Base-by-base conservation (phyloP, 2,888 invertebrate species). In the Bhutanitis thaidina region DNA sequence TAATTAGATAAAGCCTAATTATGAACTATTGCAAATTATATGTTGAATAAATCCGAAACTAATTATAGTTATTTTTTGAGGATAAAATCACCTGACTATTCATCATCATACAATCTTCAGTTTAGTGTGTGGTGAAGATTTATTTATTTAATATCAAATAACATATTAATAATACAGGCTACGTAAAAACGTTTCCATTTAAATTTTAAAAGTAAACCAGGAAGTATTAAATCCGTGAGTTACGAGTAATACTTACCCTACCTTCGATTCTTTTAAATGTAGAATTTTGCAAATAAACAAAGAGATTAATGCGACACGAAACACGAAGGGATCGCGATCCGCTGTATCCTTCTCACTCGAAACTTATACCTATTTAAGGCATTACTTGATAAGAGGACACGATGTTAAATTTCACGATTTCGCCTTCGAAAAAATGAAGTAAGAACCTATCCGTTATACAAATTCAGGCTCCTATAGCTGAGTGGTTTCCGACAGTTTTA, bases 311-410 rank as follows among this genome's bases (percentile, higher is more conserved):
- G n/a, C 16, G n/a, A 45, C 30, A 15, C 16, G 8, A 45, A 36
- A 12, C 25, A 29, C n/a, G 30, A 41, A 46, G 41, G 13, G 30
- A 36, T 15, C 30, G 27, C 41, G 20, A 25, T 29, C 14, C 4
- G 13, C 8, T n/a, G 34, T 41, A 25, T 46, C 41, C 51, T 46
- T 51, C 35, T 35, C 14, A 35, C n/a, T 29, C 32, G 13, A 8
- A 12, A 10, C 12, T 35, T n/a, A 27, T 14, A 15, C n/a, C 34
- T 41, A n/a, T 16, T 36, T 41, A 16, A 29, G 16, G n/a, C 9
- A 12, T n/a, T 35, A 7, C 13, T 30, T 1, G 14, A 14, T 15
- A 34, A 39, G 34, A 49, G 37, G 43, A 44, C 9, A 29, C 29
- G 32, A 43, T 7, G 25, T 25, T 38, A 12, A 49, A 36, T 41